A percentile compares a stretch with the other conserved stretches of the same genome.
These are phyloP conservation scores for Eptesicus fuscus DNA, from an alignment of 2,113 vertebrate genomes.

Conservation along the genomic window DNA sequence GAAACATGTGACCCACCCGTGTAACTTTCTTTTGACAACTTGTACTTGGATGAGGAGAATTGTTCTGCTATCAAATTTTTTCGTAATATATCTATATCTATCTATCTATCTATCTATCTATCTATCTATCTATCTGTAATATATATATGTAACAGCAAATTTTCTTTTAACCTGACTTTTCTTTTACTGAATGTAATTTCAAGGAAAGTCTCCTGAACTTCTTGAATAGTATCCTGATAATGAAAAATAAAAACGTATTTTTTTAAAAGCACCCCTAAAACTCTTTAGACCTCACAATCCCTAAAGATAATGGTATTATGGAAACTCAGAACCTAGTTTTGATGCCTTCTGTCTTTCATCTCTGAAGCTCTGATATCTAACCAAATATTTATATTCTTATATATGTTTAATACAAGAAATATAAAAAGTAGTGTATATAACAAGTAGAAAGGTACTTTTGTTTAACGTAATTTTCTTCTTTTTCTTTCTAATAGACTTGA, in stretches of 20 bases:
- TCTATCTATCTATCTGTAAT: no score
- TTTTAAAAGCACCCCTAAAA: not conserved
- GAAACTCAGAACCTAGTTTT: not conserved
- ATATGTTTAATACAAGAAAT: not conserved
- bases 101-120: no score
- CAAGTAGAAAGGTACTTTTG: not conserved
- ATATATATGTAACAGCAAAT: not conserved
- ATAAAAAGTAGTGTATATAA: not conserved
- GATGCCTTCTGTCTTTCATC: not conserved
- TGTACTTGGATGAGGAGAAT: not conserved
- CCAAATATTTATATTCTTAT: not conserved
- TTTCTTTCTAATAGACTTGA: conserved; percentile 84
- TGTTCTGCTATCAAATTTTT: not conserved
- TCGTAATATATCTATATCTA: no score
- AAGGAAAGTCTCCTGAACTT: not conserved
- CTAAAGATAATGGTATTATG: not conserved
- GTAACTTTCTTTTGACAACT: not conserved
- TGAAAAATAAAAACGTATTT: not conserved
- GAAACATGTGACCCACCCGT: not conserved
- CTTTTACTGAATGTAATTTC: conserved; percentile 32
- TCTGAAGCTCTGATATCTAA: not conserved
- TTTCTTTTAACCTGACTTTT: conserved; percentile 27
- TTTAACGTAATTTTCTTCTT: conserved; percentile 49
- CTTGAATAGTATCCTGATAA: not conserved
- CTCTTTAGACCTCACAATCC: not conserved